Evolutionary conservation across 2,888 invertebrate species (phyloP), one percentile per base, ranked within the genome.

Genomic region (Eucera pruinosa): DNA sequence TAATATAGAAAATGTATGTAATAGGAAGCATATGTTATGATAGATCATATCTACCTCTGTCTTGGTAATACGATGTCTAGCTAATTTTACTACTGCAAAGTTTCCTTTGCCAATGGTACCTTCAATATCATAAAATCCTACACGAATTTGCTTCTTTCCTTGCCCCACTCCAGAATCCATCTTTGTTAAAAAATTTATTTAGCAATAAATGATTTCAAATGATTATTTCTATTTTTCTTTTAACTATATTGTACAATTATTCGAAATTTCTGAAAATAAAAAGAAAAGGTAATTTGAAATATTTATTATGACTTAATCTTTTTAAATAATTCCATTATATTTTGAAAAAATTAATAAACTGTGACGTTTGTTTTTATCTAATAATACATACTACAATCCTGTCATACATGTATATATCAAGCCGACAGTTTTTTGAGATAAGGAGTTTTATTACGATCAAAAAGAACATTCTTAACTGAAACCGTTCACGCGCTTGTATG

Each of bases 71-170:
- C 98, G 96, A 95, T 99, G 99, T 92, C 97, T 96, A 88, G 99
- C 99, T 92, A 99, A 94, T 94, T 99, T 99, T 89, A 99, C 99
- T 88, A 99, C 98, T 86, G 99, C 99, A 94, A 99, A 99, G 94
- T 99, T 99, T 66, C 99, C 99, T 93, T 98, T 98, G 89, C 99
- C 99, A 90, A 99, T 98, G 89, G 99, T 99, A 91, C 97, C 95
- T 93, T 98, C 98, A 93, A 99, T 98, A 93, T 98, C 98, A 93
- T 99, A 99, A 94, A 98, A 98, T 88, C 99, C 99, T 90, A 99
- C 98, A 90, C 97, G 95, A 91, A 97, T 96, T 87, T 96, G 95
- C 66, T 90, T 91, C 71, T 91, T 91, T 71, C 90, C 86, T 84
- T 91, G 90, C 25, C 87, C 85, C 50, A 84, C 80, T 65, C 88